Conservation (phyloP, 2,797 vertebrate species). For the Enteromius afrohamiltoni region DNA sequence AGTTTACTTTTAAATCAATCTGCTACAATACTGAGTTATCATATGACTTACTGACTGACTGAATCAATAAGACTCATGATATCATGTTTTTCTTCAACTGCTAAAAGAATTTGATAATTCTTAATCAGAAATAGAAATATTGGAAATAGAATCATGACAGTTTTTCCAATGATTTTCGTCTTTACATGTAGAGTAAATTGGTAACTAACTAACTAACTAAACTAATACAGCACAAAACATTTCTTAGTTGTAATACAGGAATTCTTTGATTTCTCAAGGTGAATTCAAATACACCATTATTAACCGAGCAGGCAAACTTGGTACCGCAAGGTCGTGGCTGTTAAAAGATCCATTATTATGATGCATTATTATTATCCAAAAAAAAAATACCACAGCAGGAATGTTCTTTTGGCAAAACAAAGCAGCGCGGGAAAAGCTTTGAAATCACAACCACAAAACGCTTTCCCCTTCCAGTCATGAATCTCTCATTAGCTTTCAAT, state of each 20-base stretch:
- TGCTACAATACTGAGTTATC: background rate
- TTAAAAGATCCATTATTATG: background rate
- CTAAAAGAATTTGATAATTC: background rate
- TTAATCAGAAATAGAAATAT: background rate
- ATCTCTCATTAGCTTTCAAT: constrained; percentile 43
- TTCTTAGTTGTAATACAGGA: background rate
- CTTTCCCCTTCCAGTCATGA: constrained; percentile 27
- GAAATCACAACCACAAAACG: constrained; percentile 32
- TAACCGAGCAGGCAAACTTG: background rate
- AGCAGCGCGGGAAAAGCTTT: constrained; percentile 1
- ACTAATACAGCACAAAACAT: background rate
- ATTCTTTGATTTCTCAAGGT: constrained; percentile 3
- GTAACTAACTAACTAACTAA: too few species aligned
- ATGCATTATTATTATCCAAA: too few species aligned
- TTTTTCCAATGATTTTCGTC: background rate
- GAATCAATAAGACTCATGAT: background rate
- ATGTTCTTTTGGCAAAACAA: background rate
- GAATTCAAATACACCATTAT: background rate
- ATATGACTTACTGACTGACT: background rate
- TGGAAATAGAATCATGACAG: background rate
- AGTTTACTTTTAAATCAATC: background rate
- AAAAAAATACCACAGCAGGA: background rate
- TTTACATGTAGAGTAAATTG: background rate
- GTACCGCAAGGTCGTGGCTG: background rate
- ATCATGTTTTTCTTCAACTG: background rate